A percentile compares a stretch with the other conserved stretches of the same genome.
phyloP scores from a whole-genome alignment of 2,888 invertebrate genomes.

The Perithous albicinctus region DNA sequence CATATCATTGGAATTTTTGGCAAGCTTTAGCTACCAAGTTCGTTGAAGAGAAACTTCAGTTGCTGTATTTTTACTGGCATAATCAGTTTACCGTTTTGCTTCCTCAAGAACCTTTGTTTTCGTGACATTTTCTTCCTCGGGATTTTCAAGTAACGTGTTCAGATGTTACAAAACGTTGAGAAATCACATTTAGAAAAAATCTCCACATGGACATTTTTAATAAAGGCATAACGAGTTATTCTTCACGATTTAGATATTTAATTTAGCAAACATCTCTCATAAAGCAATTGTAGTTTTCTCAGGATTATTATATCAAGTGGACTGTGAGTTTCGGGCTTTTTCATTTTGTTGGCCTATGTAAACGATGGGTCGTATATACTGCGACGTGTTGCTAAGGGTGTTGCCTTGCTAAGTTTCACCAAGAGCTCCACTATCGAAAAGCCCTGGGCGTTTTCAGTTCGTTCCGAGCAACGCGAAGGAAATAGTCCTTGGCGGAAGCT shows the following conservation, averaged over 20 bases:
- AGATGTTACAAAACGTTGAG: too few species aligned
- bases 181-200: too few species aligned
- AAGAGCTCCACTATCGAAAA: neutral
- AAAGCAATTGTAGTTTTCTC: neutral
- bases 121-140: too few species aligned
- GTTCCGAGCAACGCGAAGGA: constrained; percentile 4
- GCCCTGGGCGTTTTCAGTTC: constrained; percentile 21
- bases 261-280: neutral
- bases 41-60: neutral
- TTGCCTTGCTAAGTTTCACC: neutral
- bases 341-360: neutral
- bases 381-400: neutral
- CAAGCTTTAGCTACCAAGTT: neutral
- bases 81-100: too few species aligned
- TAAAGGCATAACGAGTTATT: too few species aligned
- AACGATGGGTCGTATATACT: neutral
- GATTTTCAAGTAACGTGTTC: too few species aligned
- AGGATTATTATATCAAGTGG: neutral
- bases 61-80: too few species aligned
- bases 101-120: too few species aligned
- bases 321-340: neutral
- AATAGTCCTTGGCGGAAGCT: neutral
- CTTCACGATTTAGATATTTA: too few species aligned
- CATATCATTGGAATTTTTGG: neutral
- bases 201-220: too few species aligned